Evolutionary conservation across 2,888 invertebrate species (phyloP).

Genomic region (Zhuqinia jingwanae): DNA sequence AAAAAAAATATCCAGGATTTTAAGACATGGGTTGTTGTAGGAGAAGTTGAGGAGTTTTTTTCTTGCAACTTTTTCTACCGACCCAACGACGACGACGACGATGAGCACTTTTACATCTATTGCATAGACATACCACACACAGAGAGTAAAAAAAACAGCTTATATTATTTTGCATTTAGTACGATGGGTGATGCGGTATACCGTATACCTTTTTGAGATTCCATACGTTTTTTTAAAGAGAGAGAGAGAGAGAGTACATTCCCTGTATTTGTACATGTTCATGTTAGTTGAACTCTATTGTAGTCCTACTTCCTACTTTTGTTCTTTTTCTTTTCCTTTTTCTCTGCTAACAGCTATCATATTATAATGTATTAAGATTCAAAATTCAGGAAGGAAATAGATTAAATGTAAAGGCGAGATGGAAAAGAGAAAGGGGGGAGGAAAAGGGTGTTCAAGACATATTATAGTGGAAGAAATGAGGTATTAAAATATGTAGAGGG

Average conservation of each 20-base stretch:
- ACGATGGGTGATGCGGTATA: too few species aligned
- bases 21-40: constrained; percentile 39
- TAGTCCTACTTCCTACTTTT: background rate
- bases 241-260: background rate
- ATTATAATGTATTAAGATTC: constrained; percentile 49
- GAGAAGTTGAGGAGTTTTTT: background rate
- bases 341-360: constrained; percentile 20
- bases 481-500: too few species aligned
- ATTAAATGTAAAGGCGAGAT: constrained; percentile 39
- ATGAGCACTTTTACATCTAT: constrained; percentile 11
- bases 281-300: too few species aligned
- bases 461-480: too few species aligned
- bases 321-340: background rate
- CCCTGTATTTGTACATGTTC: background rate
- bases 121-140: too few species aligned
- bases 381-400: constrained; percentile 56
- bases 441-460: background rate
- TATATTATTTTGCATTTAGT: too few species aligned
- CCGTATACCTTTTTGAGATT: too few species aligned
- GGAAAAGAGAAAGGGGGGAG: background rate
- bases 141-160: background rate
- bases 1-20: constrained; percentile 45
- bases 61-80: constrained; percentile 18
- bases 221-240: too few species aligned
- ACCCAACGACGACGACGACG: too few species aligned